Evolutionary conservation across 2,113 vertebrate species (phyloP).

Genomic region (Tupaia chinensis): DNA sequence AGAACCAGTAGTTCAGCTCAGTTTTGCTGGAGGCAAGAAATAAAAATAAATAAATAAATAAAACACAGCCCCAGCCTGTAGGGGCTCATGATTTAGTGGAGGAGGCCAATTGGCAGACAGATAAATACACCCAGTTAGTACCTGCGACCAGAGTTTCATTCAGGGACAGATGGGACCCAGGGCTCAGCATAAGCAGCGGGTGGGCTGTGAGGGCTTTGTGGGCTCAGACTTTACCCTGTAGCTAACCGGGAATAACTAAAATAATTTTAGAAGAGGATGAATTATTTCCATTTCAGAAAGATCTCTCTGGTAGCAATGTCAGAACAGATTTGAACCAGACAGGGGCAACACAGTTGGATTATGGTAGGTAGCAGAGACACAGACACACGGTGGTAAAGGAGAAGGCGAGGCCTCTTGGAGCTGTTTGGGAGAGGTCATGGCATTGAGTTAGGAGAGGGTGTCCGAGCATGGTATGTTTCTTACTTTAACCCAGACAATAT

Average conservation of each 20-base stretch:
- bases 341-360: no score
- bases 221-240: not conserved
- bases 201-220: fast-evolving
- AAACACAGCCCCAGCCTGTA: no score
- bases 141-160: fast-evolving
- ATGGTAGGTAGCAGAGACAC: fast-evolving
- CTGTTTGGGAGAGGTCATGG: not conserved
- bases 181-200: fast-evolving
- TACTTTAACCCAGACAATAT: fast-evolving
- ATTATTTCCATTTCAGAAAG: fast-evolving
- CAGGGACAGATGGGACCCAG: fast-evolving
- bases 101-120: not conserved
- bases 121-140: fast-evolving
- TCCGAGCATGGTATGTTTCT: fast-evolving
- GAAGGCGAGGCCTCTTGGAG: fast-evolving
- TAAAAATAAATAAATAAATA: not conserved
- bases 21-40: not conserved
- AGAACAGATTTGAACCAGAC: not conserved
- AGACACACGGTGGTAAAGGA: fast-evolving
- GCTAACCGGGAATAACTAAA: not conserved
- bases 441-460: fast-evolving
- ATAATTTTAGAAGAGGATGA: fast-evolving
- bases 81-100: fast-evolving
- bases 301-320: not conserved
- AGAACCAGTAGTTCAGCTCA: not conserved